Evolutionary conservation across 2,888 invertebrate species (phyloP), one percentile per base, ranked within the genome.

Genomic region (Aleiodes testaceus): DNA sequence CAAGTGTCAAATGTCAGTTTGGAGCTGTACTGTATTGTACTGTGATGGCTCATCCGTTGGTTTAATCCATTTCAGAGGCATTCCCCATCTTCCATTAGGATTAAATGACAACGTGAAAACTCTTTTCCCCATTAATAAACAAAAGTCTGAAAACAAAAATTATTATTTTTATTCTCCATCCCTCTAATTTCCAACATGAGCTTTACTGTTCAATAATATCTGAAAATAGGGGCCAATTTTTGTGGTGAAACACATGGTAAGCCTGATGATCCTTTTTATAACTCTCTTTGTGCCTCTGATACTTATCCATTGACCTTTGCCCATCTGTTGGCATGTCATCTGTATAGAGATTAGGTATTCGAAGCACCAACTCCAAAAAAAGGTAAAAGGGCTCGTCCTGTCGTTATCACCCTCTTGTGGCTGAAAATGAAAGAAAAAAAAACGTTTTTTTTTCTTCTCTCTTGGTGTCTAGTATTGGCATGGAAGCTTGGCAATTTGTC

Each of bases 401-500:
- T 59, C 71, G 70, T 74, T 73, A 73, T 76, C 74, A 67, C 45
- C 44, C 66, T 36, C 55, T 59, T 9, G 36, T 65, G 36, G 61
- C 20, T 47, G 45, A 72, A 74, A 73, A 36, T 7, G 11, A 36
- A 36, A 36, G 9, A 36, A 36, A 36, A 36, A 36, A 36, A 36
- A 36, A 36, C 36, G 9, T 36, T 36, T 66, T 61, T 68, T 50
- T 67, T 64, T 49, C 59, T 45, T 47, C 42, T 26, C 49, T 66
- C 68, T 12, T 59, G 14, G 36, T 6, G 44, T 26, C 69, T 44
- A 65, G 49, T 66, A 59, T 69, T 66, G 63, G 47, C 70, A 26
- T 1, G 55, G 45, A 14, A 44, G 68, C 64, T 44, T 47, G 72
- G 69, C 63, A 73, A 73, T 73, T 73, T 70, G 72, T 73, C 72